Evolutionary conservation across 2,113 vertebrate genomes (phyloP), one percentile per base, ranked within the genome.

Genomic region (Zosterops borbonicus): DNA sequence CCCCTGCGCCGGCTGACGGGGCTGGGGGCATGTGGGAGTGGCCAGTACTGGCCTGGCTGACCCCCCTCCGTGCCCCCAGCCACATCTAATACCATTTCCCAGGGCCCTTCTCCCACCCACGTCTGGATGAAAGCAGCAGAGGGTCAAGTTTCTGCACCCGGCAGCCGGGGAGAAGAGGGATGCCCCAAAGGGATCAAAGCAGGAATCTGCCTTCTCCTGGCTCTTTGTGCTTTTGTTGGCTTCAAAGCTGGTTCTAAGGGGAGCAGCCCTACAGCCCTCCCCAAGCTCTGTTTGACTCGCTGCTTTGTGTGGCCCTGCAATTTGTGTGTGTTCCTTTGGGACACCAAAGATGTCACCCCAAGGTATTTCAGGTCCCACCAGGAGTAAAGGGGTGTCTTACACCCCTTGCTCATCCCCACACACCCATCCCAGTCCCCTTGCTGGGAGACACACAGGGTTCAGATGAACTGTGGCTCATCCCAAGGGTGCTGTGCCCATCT

Each of bases 111-210:
- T 80, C 81, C 89, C 95, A 84, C 96, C 92, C 94, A 92, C 53
- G 58, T 76, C 3, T 9, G 76, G 80, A 96, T 91, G 90, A 96
- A 94, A 89, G 92, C 20, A 5, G 31, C 2, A 0, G 33, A 82
- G 92, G 82, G 94, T 96, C 96, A 91, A 73, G 62, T 96, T 95
- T 93, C 92, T 1, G 8, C 89, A 70, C 4, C 37, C 69, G 0
- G 89, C 96, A 93, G 92, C 93, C 87, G 92, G 49, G 81, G 9
- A 49, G 52, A 77, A 64, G 10, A 39, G 77, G 60, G 78, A 73
- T 77, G 84, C 53, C 62, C 80, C 3, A 82, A 89, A 71, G 70
- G 87, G 74, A 96, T 96, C 92, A 96, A 96, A 95, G 96, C 81
- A n/a, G 93, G 84, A 94, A 95, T 94, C 67, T 22, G 77, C 53